These are phyloP conservation scores for Edolisoma coerulescens DNA, from an alignment of 2,113 vertebrate species.

Conservation along the genomic window DNA sequence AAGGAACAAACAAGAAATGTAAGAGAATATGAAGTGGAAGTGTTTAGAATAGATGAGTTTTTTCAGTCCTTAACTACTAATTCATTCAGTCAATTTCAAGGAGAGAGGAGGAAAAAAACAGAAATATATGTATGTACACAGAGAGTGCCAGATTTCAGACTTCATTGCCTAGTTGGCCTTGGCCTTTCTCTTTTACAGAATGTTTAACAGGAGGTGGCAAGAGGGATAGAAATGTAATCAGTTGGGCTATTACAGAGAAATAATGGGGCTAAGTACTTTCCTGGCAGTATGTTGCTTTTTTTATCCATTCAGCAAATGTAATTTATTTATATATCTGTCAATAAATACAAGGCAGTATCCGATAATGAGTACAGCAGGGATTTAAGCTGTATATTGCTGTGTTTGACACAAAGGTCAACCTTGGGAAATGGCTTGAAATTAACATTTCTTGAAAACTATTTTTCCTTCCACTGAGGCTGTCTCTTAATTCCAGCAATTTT, in stretches of 20 bases:
- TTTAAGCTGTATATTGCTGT: slow-evolving; percentile 40
- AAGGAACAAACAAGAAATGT: not conserved
- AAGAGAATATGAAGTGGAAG: not conserved
- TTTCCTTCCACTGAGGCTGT: slow-evolving; percentile 54
- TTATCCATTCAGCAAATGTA: slow-evolving; percentile 54
- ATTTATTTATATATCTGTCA: slow-evolving; percentile 68
- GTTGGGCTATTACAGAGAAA: slow-evolving; percentile 47
- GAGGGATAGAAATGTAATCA: slow-evolving; percentile 49
- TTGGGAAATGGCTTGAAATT: slow-evolving; percentile 58
- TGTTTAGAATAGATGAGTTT: not conserved
- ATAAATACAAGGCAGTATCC: slow-evolving; percentile 51
- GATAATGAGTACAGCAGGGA: slow-evolving; percentile 50
- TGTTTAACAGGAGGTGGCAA: slow-evolving; percentile 50
- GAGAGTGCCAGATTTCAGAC: not conserved
- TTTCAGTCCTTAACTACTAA: not conserved
- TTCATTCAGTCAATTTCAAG: not conserved
- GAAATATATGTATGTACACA: not conserved
- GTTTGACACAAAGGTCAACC: slow-evolving; percentile 53
- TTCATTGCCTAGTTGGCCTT: not conserved
- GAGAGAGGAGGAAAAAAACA: not conserved
- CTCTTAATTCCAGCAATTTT: slow-evolving; percentile 74
- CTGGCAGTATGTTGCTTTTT: slow-evolving; percentile 36
- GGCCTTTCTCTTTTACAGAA: not conserved
- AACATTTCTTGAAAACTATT: slow-evolving; percentile 59
- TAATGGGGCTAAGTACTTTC: slow-evolving; percentile 29